Conservation (phyloP, 2,113 vertebrate species). For the Phalacrocorax carbo region DNA sequence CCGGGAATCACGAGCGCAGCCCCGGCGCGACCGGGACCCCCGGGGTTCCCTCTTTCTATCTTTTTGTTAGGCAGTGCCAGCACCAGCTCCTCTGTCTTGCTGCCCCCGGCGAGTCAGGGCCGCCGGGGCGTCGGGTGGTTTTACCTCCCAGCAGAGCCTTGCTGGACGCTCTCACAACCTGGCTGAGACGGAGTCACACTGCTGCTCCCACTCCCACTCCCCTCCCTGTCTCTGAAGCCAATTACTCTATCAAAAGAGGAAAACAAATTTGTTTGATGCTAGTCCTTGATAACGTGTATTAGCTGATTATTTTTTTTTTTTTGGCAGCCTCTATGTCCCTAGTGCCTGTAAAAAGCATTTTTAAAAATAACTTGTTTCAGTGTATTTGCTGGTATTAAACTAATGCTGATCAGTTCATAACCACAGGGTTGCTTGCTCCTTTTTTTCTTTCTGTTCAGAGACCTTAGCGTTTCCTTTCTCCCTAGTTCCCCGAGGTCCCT, state of each 20-base stretch:
- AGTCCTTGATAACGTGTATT: neutral
- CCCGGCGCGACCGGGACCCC: neutral
- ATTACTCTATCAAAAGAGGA: neutral
- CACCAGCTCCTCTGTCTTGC: neutral
- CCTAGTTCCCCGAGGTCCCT: neutral
- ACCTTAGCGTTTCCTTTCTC: neutral
- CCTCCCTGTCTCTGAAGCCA: neutral
- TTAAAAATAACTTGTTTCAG: neutral
- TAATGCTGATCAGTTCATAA: neutral
- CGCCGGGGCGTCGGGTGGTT: no score
- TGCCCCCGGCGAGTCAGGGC: accelerated
- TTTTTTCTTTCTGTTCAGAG: neutral
- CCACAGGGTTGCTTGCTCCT: neutral
- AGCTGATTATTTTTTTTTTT: neutral
- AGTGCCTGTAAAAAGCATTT: neutral
- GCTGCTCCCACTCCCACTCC: accelerated
- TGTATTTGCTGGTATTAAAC: neutral
- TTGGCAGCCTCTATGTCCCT: neutral
- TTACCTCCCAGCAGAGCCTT: no score
- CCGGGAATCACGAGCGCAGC: no score
- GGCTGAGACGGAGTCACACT: accelerated
- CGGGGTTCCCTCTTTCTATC: accelerated
- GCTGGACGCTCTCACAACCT: neutral
- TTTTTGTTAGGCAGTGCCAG: neutral
- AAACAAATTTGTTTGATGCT: neutral